Base-by-base conservation (phyloP, 2,888 invertebrate species). In the Enoplolaimus lenunculus region DNA sequence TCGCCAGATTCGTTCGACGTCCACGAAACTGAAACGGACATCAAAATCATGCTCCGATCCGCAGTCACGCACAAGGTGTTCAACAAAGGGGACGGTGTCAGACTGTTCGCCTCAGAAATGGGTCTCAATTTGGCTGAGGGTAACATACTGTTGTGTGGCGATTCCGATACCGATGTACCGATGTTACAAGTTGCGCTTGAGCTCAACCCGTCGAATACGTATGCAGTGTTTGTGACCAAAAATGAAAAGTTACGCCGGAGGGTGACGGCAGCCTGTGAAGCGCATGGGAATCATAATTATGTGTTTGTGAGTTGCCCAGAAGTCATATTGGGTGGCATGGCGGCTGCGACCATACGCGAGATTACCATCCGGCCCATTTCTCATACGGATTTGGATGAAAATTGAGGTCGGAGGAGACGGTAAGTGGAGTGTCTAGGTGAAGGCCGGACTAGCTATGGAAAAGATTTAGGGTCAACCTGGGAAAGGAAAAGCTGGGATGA, bases 341-440 rank as follows among this genome's bases (percentile, higher is more conserved):
- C 79, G 3, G 78, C 79, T 71, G 79, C 79, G 7, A 79, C 79
- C 2, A 78, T 79, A 30, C 75, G 80, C 29, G 79, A 80, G 71
- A 79, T 78, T 66, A 74, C 73, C 59, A 62, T 75, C 29, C 71
- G 74, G 7, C 72, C 71, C n/a, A n/a, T 66, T n/a, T n/a, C n/a
- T n/a, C n/a, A n/a, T n/a, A n/a, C n/a, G n/a, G n/a, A n/a, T n/a
- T n/a, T n/a, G n/a, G n/a, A n/a, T n/a, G n/a, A n/a, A n/a, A n/a
- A n/a, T n/a, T n/a, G n/a, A n/a, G n/a, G n/a, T n/a, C n/a, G n/a
- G n/a, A n/a, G n/a, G n/a, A n/a, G n/a, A n/a, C n/a, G n/a, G n/a
- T n/a, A n/a, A n/a, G n/a, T n/a, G n/a, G n/a, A n/a, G n/a, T n/a
- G n/a, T n/a, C n/a, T n/a, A n/a, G n/a, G n/a, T n/a, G n/a, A n/a